Percentiles rank a stretch among this genome's conserved stretches.
Conservation (phyloP, 2,888 invertebrate species). For the Ephialtes manifestator region DNA sequence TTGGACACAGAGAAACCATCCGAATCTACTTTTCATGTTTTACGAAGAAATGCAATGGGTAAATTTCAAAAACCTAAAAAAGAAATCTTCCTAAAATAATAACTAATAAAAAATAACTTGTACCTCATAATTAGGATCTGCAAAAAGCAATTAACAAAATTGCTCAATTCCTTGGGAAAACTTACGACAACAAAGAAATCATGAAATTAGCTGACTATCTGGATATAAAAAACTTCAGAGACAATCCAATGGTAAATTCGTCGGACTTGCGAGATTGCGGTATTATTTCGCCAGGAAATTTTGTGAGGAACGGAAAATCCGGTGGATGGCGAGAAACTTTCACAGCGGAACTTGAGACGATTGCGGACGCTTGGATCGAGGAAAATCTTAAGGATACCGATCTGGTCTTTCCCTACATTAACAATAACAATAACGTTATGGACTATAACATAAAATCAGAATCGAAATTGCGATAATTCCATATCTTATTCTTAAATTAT, state of each 20-base stretch:
- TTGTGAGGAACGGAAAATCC: constrained; percentile 88
- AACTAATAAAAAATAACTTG: neutral
- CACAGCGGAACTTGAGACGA: constrained; percentile 88
- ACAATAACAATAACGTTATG: constrained; percentile 43
- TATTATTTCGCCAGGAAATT: constrained; percentile 88
- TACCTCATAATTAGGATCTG: constrained; percentile 86
- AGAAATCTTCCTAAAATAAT: neutral
- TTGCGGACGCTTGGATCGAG: constrained; percentile 90
- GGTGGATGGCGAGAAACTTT: constrained; percentile 92
- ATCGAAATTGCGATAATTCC: neutral
- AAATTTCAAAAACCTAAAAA: constrained; percentile 64
- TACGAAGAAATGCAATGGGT: constrained; percentile 92
- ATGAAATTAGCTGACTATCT: constrained; percentile 90
- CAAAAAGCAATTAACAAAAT: constrained; percentile 87
- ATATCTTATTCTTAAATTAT: too few relatives aligned
- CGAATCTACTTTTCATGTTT: constrained; percentile 91
- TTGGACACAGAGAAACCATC: constrained; percentile 89
- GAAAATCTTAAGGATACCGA: constrained; percentile 88
- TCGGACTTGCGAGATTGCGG: constrained; percentile 89
- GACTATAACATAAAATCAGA: constrained; percentile 32
- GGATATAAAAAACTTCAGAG: constrained; percentile 92
- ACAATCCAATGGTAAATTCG: constrained; percentile 92
- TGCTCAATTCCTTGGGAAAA: constrained; percentile 88
- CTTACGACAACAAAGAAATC: constrained; percentile 88
- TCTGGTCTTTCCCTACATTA: constrained; percentile 87